These are phyloP conservation scores for Agelaius phoeniceus DNA, from an alignment of 2,113 vertebrate species.

Conservation along the genomic window DNA sequence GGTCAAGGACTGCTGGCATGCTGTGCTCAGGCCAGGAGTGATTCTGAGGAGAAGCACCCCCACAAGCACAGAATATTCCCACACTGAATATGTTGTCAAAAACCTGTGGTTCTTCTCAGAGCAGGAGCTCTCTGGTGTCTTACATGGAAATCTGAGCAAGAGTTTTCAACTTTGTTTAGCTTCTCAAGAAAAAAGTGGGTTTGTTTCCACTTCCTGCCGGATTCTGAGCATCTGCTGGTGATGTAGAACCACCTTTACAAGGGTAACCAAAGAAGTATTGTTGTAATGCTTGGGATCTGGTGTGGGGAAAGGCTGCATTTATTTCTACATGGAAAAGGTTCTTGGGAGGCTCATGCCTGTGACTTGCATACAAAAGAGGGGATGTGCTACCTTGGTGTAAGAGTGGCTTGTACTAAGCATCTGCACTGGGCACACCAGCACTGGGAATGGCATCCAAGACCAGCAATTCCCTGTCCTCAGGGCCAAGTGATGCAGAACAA, in stretches of 20 bases:
- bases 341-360: neutral
- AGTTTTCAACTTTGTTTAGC: neutral
- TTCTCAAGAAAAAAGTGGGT: neutral
- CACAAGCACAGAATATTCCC: fast-evolving
- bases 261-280: neutral
- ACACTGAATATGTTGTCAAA: fast-evolving
- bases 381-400: neutral
- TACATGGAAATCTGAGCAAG: neutral
- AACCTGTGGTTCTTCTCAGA: neutral
- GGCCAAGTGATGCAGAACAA: fast-evolving
- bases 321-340: neutral
- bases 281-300: neutral
- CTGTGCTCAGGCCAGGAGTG: neutral
- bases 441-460: neutral
- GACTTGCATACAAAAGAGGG: neutral
- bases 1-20: fast-evolving
- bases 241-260: neutral
- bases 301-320: neutral
- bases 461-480: neutral
- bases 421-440: fast-evolving
- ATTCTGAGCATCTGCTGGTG: neutral
- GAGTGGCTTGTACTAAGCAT: neutral
- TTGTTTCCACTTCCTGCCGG: neutral
- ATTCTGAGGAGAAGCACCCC: neutral
- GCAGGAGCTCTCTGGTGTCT: neutral